Conservation (phyloP, 2,888 invertebrate species). For the Trissonchulus sp. region DNA sequence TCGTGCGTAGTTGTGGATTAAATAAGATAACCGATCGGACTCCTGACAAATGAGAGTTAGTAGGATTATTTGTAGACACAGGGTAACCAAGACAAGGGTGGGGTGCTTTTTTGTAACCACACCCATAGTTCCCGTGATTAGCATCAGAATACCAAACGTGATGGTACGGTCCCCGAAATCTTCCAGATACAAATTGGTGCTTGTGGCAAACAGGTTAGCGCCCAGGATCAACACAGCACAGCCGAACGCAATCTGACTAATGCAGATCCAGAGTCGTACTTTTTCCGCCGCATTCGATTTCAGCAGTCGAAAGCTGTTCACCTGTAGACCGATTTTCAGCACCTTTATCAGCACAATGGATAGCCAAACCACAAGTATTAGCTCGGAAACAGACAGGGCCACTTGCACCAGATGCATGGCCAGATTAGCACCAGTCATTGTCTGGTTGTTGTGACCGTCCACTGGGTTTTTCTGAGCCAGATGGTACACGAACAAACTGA, state of each 20-base stretch:
- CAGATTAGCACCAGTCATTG: neutral
- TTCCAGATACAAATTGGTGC: neutral
- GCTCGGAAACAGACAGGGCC: neutral
- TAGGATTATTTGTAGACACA: neutral
- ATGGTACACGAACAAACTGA: slow-evolving; percentile 26
- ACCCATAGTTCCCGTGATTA: neutral
- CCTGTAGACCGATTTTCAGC: neutral
- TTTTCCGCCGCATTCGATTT: neutral
- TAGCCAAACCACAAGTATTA: neutral
- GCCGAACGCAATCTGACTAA: neutral
- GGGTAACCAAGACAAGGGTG: neutral
- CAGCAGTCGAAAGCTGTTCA: neutral
- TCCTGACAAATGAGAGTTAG: slow-evolving; percentile 6
- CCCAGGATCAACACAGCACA: neutral
- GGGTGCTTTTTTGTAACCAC: neutral
- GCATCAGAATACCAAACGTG: neutral
- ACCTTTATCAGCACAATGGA: neutral
- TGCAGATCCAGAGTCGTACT: neutral
- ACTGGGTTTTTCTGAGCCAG: neutral
- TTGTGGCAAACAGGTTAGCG: neutral
- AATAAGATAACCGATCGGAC: slow-evolving; percentile 16
- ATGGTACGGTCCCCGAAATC: slow-evolving; percentile 15
- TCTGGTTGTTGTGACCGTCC: neutral
- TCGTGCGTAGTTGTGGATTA: slow-evolving; percentile 2
- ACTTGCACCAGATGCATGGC: neutral